Percentiles rank a stretch among this genome's conserved stretches.
Conservation (phyloP, 2,888 invertebrate species). For the Thecophora atra region DNA sequence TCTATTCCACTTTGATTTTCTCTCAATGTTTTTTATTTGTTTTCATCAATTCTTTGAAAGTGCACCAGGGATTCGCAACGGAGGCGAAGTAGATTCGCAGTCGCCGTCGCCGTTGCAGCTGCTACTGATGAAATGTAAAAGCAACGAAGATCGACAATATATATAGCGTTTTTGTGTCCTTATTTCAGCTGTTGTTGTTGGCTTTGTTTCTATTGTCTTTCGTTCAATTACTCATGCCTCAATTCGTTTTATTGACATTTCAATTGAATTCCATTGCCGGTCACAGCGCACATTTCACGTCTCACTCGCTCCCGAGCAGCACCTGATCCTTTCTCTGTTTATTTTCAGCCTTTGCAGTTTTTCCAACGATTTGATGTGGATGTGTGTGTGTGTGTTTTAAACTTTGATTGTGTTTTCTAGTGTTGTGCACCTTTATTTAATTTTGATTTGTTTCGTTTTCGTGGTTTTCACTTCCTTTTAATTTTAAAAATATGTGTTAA, state of each 20-base stretch:
- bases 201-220: slow-evolving; percentile 16
- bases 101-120: background rate
- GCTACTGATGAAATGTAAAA: background rate
- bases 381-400: too few species aligned
- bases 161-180: background rate
- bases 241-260: slow-evolving; percentile 35
- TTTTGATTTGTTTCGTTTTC: too few species aligned
- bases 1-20: background rate
- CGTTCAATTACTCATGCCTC: slow-evolving; percentile 30
- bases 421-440: too few species aligned
- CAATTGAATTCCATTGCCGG: slow-evolving; percentile 34
- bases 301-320: background rate
- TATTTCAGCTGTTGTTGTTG: background rate
- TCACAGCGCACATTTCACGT: slow-evolving; percentile 2
- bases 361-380: too few species aligned
- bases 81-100: background rate
- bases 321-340: too few species aligned
- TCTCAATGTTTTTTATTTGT: background rate
- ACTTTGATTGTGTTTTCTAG: too few species aligned
- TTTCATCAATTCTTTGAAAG: background rate
- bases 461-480: too few species aligned
- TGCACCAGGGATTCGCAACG: background rate
- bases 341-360: too few species aligned
- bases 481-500: too few species aligned
- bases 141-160: background rate